These are phyloP conservation scores for Actias luna DNA, from an alignment of 2,888 invertebrate species.

Conservation along the genomic window DNA sequence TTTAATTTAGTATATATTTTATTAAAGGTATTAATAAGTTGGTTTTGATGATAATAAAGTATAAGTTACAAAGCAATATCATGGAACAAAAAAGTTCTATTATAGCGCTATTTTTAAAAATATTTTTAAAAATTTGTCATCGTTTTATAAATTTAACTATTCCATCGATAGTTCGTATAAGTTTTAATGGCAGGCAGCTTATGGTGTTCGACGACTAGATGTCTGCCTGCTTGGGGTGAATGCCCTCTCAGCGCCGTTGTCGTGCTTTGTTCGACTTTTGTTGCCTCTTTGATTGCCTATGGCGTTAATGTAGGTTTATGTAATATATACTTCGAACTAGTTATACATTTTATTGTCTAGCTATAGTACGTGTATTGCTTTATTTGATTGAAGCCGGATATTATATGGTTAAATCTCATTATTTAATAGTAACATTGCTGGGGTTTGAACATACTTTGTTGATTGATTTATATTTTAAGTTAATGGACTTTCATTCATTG, in stretches of 20 bases:
- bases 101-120: neutral
- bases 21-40: too few relatives aligned
- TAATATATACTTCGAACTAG: constrained; percentile 22
- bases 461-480: too few relatives aligned
- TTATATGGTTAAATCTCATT: neutral
- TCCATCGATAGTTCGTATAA: constrained; percentile 21
- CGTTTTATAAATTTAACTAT: neutral
- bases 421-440: too few relatives aligned
- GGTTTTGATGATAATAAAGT: too few relatives aligned
- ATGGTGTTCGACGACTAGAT: constrained; percentile 68
- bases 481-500: too few relatives aligned
- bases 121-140: neutral
- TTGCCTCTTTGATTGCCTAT: constrained; percentile 50
- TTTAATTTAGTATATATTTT: too few relatives aligned
- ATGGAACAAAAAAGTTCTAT: neutral
- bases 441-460: too few relatives aligned
- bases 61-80: neutral
- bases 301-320: constrained; percentile 42
- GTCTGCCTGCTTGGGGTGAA: constrained; percentile 64
- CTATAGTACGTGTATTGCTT: neutral
- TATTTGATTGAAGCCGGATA: neutral
- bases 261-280: constrained; percentile 59
- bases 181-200: constrained; percentile 49
- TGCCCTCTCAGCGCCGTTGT: constrained; percentile 52
- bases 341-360: neutral